Percentiles rank a stretch among this genome's conserved stretches.
phyloP scores from a whole-genome alignment of 1,140 invertebrate species.

The Calliopsis andreniformis region DNA sequence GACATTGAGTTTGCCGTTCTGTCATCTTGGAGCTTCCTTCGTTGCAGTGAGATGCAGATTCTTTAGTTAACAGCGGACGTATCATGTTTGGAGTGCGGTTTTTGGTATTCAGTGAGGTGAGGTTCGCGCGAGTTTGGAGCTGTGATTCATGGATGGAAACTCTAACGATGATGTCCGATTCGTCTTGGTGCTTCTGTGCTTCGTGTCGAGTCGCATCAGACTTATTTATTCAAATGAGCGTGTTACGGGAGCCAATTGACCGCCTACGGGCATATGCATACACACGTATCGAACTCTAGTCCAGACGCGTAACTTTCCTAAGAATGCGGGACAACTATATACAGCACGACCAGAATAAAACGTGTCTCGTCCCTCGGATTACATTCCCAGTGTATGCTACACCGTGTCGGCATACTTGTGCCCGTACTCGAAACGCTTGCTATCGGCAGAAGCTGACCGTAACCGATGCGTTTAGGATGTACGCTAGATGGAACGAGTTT shows the following conservation, averaged over 20 bases:
- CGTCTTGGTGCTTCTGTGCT: too few relatives aligned
- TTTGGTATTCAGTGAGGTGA: too few relatives aligned
- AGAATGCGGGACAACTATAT: conserved; percentile 56
- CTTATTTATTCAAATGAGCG: conserved; percentile 21
- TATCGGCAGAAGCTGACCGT: conserved; percentile 14
- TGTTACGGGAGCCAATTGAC: conserved; percentile 37
- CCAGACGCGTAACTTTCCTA: conserved; percentile 42
- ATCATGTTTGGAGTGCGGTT: background rate
- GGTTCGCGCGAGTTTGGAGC: too few relatives aligned
- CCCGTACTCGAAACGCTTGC: conserved; percentile 7
- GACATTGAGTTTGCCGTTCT: too few relatives aligned
- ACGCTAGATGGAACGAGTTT: conserved; percentile 45
- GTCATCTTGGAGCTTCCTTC: too few relatives aligned
- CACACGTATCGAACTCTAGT: conserved; percentile 9
- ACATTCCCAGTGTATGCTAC: conserved; percentile 7
- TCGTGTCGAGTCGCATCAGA: background rate
- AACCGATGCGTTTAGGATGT: conserved; percentile 24
- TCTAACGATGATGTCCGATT: too few relatives aligned
- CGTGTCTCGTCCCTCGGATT: conserved; percentile 25
- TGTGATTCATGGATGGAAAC: too few relatives aligned
- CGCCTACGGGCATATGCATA: conserved; percentile 1
- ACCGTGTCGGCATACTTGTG: background rate
- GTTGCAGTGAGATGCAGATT: too few relatives aligned
- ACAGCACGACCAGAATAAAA: conserved; percentile 35
- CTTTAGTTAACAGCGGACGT: background rate